Evolutionary conservation across 2,113 vertebrate genomes (phyloP).

Genomic region (Miniopterus natalensis): DNA sequence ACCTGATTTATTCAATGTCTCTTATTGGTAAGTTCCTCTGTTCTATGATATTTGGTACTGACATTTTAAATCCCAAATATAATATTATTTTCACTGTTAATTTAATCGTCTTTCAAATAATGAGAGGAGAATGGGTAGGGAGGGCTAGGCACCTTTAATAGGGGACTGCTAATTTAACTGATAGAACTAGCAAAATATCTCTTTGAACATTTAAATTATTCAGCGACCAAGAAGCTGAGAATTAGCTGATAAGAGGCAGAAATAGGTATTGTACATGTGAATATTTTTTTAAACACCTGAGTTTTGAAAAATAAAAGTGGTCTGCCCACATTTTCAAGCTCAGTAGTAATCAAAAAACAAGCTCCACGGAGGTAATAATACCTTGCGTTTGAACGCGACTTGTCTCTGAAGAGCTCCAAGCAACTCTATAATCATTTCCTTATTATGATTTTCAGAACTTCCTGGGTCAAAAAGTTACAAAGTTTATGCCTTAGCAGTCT

Average conservation of each 20-base stretch:
- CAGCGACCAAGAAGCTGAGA: slow-evolving; percentile 70
- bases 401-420: slow-evolving; percentile 76
- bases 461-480: slow-evolving; percentile 82
- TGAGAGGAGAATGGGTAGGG: slow-evolving; percentile 51
- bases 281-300: slow-evolving; percentile 73
- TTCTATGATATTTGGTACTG: slow-evolving; percentile 71
- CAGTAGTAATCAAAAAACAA: slow-evolving; percentile 77
- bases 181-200: slow-evolving; percentile 77
- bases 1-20: slow-evolving; percentile 67
- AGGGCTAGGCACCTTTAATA: slow-evolving; percentile 72
- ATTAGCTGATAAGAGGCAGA: slow-evolving; percentile 61
- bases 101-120: slow-evolving; percentile 62
- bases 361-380: slow-evolving; percentile 78
- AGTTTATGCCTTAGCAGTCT: slow-evolving; percentile 55
- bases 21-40: slow-evolving; percentile 78
- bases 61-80: slow-evolving; percentile 75
- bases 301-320: slow-evolving; percentile 81
- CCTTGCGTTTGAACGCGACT: slow-evolving; percentile 79
- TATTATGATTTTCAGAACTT: slow-evolving; percentile 79
- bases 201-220: slow-evolving; percentile 79
- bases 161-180: slow-evolving; percentile 60
- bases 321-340: slow-evolving; percentile 80
- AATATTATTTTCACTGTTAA: slow-evolving; percentile 78
- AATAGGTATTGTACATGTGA: slow-evolving; percentile 63
- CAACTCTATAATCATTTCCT: slow-evolving; percentile 79